Evolutionary conservation across 2,888 invertebrate species (phyloP), one percentile per base, ranked within the genome.

Genomic region (Leuctra nigra): DNA sequence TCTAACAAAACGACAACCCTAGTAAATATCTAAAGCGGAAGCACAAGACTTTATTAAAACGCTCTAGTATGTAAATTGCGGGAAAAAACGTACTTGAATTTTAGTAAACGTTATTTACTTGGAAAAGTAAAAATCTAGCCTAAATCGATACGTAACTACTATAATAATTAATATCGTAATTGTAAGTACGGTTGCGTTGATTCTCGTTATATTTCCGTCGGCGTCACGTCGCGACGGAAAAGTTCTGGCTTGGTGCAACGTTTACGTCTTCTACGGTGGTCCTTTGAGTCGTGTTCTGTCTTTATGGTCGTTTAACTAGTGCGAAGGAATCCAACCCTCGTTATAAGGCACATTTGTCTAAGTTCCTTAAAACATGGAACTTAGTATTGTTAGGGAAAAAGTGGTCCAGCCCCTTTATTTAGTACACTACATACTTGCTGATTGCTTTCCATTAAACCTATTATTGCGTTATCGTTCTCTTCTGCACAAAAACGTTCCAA

Each of bases 91-190:
- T 54, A 18, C n/a, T 33, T 53, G 7, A 33, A 29, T 23, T 16
- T 50, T 35, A 46, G 50, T 48, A 25, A 39, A n/a, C n/a, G n/a
- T n/a, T n/a, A n/a, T n/a, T 50, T 41, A 56, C 50, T 56, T 56
- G 56, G 56, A 56, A 56, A 56, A 56, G 56, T 56, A 56, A 52
- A 56, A 56, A 56, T 50, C 50, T 56, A 41, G 16, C 29, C 23
- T 22, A 24, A 50, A 13, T 14, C 25, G 29, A 50, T 50, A 48
- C 4, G 9, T 20, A 20, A 50, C 11, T 29, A 29, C n/a, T n/a
- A n/a, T n/a, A n/a, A n/a, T n/a, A n/a, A n/a, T n/a, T n/a, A n/a
- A n/a, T n/a, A n/a, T n/a, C n/a, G n/a, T n/a, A n/a, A 20, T 39
- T 39, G 14, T 56, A 56, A 56, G 56, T 56, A 41, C 39, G 33